Percentiles rank a stretch among this genome's conserved stretches.
Conservation (phyloP, 2,113 vertebrate genomes). For the Pelvicachromis taeniatus region DNA sequence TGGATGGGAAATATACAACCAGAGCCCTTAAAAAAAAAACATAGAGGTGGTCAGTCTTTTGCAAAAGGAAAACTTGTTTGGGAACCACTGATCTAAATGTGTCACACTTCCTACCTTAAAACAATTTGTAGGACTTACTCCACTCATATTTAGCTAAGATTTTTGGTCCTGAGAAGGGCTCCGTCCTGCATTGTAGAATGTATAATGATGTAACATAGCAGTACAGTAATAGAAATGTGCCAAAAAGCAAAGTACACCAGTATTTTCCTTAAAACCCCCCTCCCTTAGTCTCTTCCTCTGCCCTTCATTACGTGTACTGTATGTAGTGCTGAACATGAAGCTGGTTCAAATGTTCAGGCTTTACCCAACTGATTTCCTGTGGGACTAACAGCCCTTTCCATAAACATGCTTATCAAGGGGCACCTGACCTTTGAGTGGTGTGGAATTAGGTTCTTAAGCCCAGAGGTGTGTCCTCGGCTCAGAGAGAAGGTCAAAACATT, state of each 20-base stretch:
- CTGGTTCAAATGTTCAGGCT: not conserved
- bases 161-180: not conserved
- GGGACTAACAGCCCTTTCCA: constrained; percentile 30
- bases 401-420: constrained; percentile 39
- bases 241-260: constrained; percentile 21
- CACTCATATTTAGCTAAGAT: not conserved
- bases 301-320: not conserved
- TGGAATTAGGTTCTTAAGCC: constrained; percentile 28
- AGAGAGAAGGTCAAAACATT: constrained; percentile 37
- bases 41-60: not conserved
- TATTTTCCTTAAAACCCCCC: not conserved
- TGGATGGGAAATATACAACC: not conserved
- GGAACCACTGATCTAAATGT: not conserved
- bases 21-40: not conserved
- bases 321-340: not conserved
- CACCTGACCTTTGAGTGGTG: constrained; percentile 52
- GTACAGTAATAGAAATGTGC: constrained; percentile 10
- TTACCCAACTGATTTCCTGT: constrained; percentile 25
- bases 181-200: constrained; percentile 2
- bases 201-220: constrained; percentile 11
- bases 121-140: not conserved
- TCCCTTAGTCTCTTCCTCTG: not conserved
- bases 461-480: constrained; percentile 21
- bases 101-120: not conserved
- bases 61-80: not conserved